Conservation (phyloP, 2,888 invertebrate genomes). For the Drosophila quinaria region DNA sequence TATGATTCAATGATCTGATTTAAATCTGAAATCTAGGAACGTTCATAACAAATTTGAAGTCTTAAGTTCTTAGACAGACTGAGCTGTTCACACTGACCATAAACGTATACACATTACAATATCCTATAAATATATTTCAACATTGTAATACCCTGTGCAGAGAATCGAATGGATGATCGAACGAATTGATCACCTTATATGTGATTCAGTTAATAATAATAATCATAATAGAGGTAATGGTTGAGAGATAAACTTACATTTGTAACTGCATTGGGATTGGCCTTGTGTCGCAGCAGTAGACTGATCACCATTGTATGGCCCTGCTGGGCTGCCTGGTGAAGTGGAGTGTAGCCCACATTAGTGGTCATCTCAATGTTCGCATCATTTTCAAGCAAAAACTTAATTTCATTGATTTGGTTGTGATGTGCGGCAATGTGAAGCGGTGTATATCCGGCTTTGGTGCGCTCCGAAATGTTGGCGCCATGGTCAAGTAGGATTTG, state of each 20-base stretch:
- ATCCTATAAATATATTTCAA: no score
- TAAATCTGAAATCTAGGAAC: no score
- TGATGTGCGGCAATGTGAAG: slow-evolving; percentile 99
- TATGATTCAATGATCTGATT: no score
- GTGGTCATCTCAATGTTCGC: slow-evolving; percentile 94
- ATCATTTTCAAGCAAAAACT: slow-evolving; percentile 94
- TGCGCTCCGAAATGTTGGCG: slow-evolving; percentile 90
- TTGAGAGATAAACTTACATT: slow-evolving; percentile 89
- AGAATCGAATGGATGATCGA: no score
- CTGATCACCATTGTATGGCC: slow-evolving; percentile 98
- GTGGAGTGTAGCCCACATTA: slow-evolving; percentile 94
- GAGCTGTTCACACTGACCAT: no score
- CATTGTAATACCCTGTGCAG: no score
- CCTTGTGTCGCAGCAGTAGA: slow-evolving; percentile 95
- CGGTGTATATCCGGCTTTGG: slow-evolving; percentile 96
- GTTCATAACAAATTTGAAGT: no score
- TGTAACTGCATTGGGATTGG: slow-evolving; percentile 97
- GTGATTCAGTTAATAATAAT: background rate
- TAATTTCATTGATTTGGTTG: slow-evolving; percentile 96
- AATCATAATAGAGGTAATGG: background rate
- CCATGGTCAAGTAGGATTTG: slow-evolving; percentile 92
- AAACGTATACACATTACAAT: no score
- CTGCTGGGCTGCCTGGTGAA: slow-evolving; percentile 99
- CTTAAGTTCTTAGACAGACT: no score
- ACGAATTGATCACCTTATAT: background rate